A percentile compares a stretch with the other conserved stretches of the same genome.
phyloP scores from a whole-genome alignment of 2,888 invertebrate species.

The Drosophila lutescens region DNA sequence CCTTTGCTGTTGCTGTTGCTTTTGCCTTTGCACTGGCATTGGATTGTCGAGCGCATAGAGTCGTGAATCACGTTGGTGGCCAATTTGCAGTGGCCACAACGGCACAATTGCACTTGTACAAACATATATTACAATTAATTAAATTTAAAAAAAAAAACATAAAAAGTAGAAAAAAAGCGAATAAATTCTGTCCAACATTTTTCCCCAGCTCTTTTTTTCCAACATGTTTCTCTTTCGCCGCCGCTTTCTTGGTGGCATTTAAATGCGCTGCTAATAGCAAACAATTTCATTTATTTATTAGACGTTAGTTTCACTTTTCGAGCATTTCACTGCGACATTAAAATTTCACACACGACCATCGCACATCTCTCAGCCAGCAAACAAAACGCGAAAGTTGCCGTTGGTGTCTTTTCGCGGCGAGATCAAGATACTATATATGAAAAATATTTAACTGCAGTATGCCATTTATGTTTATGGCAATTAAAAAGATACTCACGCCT shows the following conservation, averaged over 20 bases:
- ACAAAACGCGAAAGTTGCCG: slow-evolving; percentile 67
- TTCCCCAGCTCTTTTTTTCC: slow-evolving; percentile 5
- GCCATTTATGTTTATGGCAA: slow-evolving; percentile 48
- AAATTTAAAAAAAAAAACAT: slow-evolving; percentile 59
- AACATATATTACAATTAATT: slow-evolving; percentile 70
- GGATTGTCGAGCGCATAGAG: slow-evolving; percentile 52
- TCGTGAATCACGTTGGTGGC: slow-evolving; percentile 58
- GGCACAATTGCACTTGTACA: slow-evolving; percentile 49
- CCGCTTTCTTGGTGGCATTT: slow-evolving; percentile 55
- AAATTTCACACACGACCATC: slow-evolving; percentile 64
- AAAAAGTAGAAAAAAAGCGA: slow-evolving; percentile 12
- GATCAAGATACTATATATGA: slow-evolving; percentile 28
- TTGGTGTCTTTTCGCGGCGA: background rate
- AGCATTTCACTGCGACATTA: slow-evolving; percentile 70
- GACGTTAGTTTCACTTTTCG: slow-evolving; percentile 71
- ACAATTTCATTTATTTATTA: slow-evolving; percentile 77
- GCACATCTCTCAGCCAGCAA: slow-evolving; percentile 29
- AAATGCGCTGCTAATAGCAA: slow-evolving; percentile 74
- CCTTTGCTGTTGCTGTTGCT: slow-evolving; percentile 12
- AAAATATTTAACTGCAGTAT: slow-evolving; percentile 50
- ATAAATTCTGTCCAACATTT: slow-evolving; percentile 32
- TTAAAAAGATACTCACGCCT: slow-evolving; percentile 31
- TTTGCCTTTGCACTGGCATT: slow-evolving; percentile 52
- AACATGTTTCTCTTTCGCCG: slow-evolving; percentile 15
- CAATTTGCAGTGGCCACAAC: slow-evolving; percentile 27